These are phyloP conservation scores for Balaeniceps rex DNA, from an alignment of 2,113 vertebrate species.

Conservation along the genomic window DNA sequence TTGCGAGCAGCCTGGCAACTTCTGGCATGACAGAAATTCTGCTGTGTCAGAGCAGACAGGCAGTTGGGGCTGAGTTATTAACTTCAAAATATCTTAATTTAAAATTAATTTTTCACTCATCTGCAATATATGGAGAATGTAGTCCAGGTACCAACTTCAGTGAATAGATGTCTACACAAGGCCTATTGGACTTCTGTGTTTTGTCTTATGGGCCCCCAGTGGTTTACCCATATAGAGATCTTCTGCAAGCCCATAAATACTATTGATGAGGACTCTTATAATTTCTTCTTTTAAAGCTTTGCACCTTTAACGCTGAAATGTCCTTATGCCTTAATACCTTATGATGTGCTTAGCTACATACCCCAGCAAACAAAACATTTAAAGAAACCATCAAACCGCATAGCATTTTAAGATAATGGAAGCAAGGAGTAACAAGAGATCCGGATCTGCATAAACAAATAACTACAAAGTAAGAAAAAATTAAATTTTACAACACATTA, in stretches of 20 bases:
- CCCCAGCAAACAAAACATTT: background rate
- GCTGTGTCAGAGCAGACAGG: background rate
- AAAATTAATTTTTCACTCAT: background rate
- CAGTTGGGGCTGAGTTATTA: background rate
- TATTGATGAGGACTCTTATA: background rate
- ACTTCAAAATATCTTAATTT: background rate
- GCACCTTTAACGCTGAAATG: background rate
- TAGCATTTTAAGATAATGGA: background rate
- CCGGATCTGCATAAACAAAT: background rate
- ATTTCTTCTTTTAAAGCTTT: slow-evolving; percentile 1
- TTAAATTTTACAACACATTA: background rate
- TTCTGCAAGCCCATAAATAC: background rate
- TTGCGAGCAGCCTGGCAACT: background rate
- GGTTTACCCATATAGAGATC: background rate
- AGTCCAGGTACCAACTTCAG: background rate
- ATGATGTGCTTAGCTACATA: background rate
- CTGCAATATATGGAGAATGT: background rate
- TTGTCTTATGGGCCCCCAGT: background rate
- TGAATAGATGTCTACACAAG: background rate
- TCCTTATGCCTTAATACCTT: background rate
- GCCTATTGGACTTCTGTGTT: background rate
- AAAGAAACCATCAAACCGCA: background rate
- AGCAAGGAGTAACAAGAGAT: background rate
- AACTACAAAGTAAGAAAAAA: background rate
- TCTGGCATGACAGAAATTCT: background rate